Percentiles rank a stretch among this genome's conserved stretches.
These are phyloP conservation scores for Chironomus riparius DNA, from an alignment of 2,888 invertebrate species.

Conservation along the genomic window DNA sequence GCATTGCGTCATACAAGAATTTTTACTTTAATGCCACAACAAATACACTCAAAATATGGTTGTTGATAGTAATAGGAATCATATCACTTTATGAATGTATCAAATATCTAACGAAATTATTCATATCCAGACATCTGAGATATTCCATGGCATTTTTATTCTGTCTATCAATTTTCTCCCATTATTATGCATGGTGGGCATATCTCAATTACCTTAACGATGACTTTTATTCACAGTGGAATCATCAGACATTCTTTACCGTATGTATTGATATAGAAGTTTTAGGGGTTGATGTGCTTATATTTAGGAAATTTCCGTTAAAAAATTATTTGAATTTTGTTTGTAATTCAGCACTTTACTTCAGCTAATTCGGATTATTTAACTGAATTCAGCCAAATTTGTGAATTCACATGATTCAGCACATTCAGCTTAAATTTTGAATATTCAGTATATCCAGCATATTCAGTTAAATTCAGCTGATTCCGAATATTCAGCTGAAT, in stretches of 20 bases:
- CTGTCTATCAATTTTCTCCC: conserved; percentile 52
- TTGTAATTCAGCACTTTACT: not conserved
- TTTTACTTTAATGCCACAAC: conserved; percentile 60
- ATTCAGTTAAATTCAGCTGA: no score
- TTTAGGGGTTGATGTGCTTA: not conserved
- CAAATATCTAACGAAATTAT: conserved; percentile 47
- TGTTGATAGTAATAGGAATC: conserved; percentile 48
- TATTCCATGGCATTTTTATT: conserved; percentile 56
- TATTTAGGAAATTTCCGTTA: no score
- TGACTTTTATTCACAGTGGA: conserved; percentile 60
- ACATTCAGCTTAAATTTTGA: no score
- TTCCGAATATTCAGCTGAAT: no score
- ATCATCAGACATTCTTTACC: conserved; percentile 57
- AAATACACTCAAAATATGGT: conserved; percentile 59
- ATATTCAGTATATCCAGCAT: no score
- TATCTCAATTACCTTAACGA: conserved; percentile 64
- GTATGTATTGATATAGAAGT: conserved; percentile 35
- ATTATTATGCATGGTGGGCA: conserved; percentile 63
- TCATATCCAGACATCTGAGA: conserved; percentile 46
- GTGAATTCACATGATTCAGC: no score
- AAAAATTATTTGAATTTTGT: no score
- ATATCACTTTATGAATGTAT: conserved; percentile 54
- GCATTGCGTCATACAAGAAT: conserved; percentile 60
- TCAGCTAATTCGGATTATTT: not conserved
- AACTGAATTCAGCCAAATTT: no score